These are phyloP conservation scores for Leptinotarsa juncta DNA, from an alignment of 2,888 invertebrate genomes.

Conservation along the genomic window DNA sequence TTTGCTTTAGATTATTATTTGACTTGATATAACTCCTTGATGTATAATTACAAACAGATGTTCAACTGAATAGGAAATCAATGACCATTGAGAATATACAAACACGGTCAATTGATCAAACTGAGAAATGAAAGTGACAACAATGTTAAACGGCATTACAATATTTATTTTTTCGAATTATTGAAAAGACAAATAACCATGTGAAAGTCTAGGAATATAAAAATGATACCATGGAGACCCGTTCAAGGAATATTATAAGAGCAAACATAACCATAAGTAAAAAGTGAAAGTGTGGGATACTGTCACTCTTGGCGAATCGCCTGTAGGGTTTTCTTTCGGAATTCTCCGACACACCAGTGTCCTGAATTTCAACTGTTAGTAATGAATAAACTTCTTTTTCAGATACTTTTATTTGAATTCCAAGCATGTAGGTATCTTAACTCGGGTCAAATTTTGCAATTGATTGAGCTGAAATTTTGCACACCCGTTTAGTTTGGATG, in stretches of 20 bases:
- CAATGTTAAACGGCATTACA: constrained; percentile 20
- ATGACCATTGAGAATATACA: background rate
- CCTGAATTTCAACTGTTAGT: too few species aligned
- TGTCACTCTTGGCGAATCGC: background rate
- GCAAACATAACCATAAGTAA: constrained; percentile 17
- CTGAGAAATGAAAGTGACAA: constrained; percentile 20
- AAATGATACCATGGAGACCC: constrained; percentile 15
- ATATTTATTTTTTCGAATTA: constrained; percentile 26
- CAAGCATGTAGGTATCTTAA: too few species aligned
- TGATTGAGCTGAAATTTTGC: too few species aligned
- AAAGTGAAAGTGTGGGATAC: constrained; percentile 22
- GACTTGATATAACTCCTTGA: too few species aligned
- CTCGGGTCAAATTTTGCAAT: too few species aligned
- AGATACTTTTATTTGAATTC: too few species aligned
- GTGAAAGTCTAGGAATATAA: constrained; percentile 23
- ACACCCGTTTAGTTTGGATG: too few species aligned
- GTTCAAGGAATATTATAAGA: constrained; percentile 2
- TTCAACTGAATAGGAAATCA: too few species aligned
- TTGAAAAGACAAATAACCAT: constrained; percentile 26
- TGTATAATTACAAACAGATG: too few species aligned
- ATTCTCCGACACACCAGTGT: background rate
- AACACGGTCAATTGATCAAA: background rate
- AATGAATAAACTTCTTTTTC: too few species aligned
- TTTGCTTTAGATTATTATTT: too few species aligned
- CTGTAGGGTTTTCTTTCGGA: background rate